Percentiles rank a stretch among this genome's conserved stretches.
phyloP scores from a whole-genome alignment of 2,797 vertebrate species.

The Delichon dasypus region DNA sequence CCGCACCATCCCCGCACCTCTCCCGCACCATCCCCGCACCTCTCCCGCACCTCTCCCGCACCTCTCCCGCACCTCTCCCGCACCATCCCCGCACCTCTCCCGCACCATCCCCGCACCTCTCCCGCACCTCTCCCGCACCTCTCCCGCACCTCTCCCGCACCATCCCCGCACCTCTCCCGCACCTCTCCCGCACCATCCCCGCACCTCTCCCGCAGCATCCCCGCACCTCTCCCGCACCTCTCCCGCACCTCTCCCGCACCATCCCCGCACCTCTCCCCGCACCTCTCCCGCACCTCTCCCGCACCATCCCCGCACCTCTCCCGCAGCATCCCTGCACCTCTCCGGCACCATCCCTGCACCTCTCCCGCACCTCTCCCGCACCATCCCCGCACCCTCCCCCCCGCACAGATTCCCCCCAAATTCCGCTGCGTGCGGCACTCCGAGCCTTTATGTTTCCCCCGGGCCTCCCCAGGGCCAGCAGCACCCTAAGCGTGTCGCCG shows the following conservation, averaged over 20 bases:
- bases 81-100: neutral
- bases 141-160: too few species aligned
- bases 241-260: too few species aligned
- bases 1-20: neutral
- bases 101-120: neutral
- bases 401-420: neutral
- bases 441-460: neutral
- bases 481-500: accelerated
- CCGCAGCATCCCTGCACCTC: too few species aligned
- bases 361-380: neutral
- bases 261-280: accelerated
- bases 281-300: too few species aligned
- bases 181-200: neutral
- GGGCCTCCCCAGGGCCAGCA: neutral
- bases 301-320: neutral
- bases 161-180: accelerated
- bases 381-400: accelerated
- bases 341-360: neutral
- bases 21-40: neutral
- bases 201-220: too few species aligned
- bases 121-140: too few species aligned
- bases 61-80: too few species aligned
- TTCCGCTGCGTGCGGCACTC: neutral
- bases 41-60: neutral
- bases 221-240: too few species aligned